Percentiles rank a stretch among this genome's conserved stretches.
Evolutionary conservation across 2,113 vertebrate species (phyloP).

Genomic region (Cyrtonyx montezumae): DNA sequence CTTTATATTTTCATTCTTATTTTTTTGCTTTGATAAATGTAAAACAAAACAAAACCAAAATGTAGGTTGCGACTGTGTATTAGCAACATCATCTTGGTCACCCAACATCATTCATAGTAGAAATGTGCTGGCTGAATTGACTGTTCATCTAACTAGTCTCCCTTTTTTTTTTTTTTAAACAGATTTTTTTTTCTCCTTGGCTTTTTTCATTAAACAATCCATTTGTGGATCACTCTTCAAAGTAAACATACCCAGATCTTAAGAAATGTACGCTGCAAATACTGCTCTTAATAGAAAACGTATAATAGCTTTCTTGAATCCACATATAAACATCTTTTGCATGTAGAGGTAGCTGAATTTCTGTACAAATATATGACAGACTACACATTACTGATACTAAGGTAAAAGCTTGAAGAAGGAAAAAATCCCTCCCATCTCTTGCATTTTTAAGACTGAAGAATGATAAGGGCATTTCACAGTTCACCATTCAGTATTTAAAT

Average conservation of each 20-base stretch:
- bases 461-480: not conserved
- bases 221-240: not conserved
- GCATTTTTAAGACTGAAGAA: not conserved
- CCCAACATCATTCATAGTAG: not conserved
- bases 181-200: not conserved
- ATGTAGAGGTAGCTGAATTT: not conserved
- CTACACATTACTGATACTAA: not conserved
- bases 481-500: not conserved
- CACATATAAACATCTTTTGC: not conserved
- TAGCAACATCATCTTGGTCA: not conserved
- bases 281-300: not conserved
- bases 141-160: not conserved
- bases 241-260: not conserved
- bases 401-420: not conserved
- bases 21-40: not conserved
- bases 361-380: not conserved
- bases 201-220: not conserved
- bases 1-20: not conserved
- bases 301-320: not conserved
- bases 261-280: not conserved
- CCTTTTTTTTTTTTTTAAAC: not conserved
- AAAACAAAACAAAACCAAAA: not conserved
- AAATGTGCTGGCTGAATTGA: not conserved
- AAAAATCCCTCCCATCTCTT: not conserved
- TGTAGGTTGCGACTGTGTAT: not conserved